These are phyloP conservation scores for Schlechtendalia chinensis DNA, from an alignment of 1,140 invertebrate genomes.

Conservation along the genomic window DNA sequence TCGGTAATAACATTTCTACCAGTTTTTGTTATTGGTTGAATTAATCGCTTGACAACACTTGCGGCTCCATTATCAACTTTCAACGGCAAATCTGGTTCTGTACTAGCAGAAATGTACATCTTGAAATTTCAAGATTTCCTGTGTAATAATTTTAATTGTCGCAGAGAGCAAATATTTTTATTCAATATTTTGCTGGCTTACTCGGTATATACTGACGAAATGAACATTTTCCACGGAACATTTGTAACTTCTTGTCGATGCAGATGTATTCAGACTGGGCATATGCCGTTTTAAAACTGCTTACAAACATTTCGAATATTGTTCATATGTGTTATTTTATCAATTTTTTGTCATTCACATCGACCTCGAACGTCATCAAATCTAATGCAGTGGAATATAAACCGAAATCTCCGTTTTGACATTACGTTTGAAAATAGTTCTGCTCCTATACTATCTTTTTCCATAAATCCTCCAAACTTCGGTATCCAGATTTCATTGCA, in stretches of 20 bases:
- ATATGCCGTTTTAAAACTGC: neutral
- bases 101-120: slow-evolving; percentile 52
- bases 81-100: too few species aligned
- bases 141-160: slow-evolving; percentile 51
- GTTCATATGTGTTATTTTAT: too few species aligned
- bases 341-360: too few species aligned
- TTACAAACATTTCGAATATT: slow-evolving; percentile 53
- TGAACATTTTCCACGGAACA: neutral
- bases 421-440: too few species aligned
- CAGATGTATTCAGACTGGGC: neutral
- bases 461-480: too few species aligned
- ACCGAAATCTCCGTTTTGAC: too few species aligned
- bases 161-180: neutral
- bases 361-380: too few species aligned
- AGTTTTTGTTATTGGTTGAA: slow-evolving; percentile 51
- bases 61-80: slow-evolving; percentile 45
- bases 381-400: too few species aligned
- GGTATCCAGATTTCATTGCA: too few species aligned
- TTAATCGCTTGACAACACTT: slow-evolving; percentile 34
- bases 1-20: slow-evolving; percentile 55
- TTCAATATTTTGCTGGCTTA: neutral
- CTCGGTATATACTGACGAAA: neutral
- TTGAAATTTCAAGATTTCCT: slow-evolving; percentile 53
- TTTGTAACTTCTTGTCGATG: neutral
- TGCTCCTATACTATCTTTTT: too few species aligned